Evolutionary conservation across 1,140 invertebrate genomes (phyloP).

Genomic region (Chelonus insularis): DNA sequence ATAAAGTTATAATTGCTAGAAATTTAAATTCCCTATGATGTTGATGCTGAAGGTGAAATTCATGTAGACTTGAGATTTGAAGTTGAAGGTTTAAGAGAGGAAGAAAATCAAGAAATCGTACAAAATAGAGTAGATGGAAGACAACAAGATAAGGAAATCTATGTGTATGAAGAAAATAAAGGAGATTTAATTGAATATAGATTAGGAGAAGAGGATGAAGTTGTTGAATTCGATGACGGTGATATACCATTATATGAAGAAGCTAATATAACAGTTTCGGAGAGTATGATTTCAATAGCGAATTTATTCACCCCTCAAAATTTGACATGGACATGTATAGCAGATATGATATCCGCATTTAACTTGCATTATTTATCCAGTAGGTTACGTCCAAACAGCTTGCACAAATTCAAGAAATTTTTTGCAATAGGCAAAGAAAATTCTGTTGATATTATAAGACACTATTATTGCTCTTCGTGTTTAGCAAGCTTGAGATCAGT

Average conservation of each 20-base stretch:
- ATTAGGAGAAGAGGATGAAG: no score
- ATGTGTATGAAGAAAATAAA: no score
- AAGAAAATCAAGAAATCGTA: no score
- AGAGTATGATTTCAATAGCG: constrained; percentile 4
- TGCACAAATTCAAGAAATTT: constrained; percentile 17
- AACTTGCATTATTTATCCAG: not conserved
- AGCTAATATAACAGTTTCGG: not conserved
- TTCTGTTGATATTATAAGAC: not conserved
- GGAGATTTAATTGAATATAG: no score
- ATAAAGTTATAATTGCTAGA: no score
- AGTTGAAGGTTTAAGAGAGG: no score
- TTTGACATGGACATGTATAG: not conserved
- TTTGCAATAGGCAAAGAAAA: not conserved
- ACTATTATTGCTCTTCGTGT: constrained; percentile 3
- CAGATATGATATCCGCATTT: not conserved
- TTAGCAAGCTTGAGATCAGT: not conserved
- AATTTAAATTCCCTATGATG: no score
- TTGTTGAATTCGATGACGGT: no score
- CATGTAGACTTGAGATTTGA: no score
- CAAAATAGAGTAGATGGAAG: no score
- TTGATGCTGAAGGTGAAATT: no score
- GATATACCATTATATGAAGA: constrained; percentile 10
- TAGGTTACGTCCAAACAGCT: not conserved
- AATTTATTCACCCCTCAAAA: constrained; percentile 2
- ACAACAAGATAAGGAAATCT: no score